Percentiles rank a stretch among this genome's conserved stretches.
Conservation (phyloP, 2,888 invertebrate species). For the Hyposoter didymator region DNA sequence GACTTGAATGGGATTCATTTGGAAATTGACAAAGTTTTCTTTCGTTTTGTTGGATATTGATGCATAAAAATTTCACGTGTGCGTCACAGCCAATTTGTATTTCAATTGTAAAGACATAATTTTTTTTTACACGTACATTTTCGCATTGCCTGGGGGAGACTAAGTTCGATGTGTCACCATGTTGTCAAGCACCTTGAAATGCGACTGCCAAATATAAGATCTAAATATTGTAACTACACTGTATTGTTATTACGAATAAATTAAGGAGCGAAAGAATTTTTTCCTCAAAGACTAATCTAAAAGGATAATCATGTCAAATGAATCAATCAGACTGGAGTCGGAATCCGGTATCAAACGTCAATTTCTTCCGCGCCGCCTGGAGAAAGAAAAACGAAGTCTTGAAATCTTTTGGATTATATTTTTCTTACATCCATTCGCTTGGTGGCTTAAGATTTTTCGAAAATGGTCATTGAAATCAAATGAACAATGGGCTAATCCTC, state of each 20-base stretch:
- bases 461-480: neutral
- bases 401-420: neutral
- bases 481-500: neutral
- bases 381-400: neutral
- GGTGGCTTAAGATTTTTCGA: neutral
- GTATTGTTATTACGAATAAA: conserved; percentile 46
- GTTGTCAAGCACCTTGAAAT: neutral
- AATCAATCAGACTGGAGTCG: neutral
- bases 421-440: neutral
- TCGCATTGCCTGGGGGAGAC: neutral
- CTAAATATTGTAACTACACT: conserved; percentile 20
- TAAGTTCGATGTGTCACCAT: neutral
- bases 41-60: neutral
- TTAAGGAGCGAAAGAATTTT: neutral
- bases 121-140: neutral
- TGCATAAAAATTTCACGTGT: neutral
- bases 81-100: neutral
- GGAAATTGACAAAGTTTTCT: neutral
- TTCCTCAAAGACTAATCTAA: neutral
- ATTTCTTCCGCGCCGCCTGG: conserved; percentile 2
- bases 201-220: conserved; percentile 14
- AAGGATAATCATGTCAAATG: neutral
- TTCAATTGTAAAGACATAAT: neutral
- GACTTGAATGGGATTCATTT: neutral
- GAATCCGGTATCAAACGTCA: neutral